phyloP scores from a whole-genome alignment of 1,140 invertebrate genomes.

The Drosophila bifasciata region DNA sequence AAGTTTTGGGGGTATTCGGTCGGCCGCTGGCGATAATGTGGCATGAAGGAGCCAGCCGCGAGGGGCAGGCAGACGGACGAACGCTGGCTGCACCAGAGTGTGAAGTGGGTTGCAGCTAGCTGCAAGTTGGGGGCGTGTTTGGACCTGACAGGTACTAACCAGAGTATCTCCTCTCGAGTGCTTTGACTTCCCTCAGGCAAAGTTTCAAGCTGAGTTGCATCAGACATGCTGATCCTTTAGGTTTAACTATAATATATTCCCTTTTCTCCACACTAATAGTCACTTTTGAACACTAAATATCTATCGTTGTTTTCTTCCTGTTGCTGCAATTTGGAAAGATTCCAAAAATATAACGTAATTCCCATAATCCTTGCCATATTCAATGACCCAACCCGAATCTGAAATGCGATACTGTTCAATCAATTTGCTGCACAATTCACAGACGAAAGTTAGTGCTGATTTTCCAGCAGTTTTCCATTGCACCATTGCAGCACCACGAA shows the following conservation, averaged over 20 bases:
- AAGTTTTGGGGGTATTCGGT: constrained; percentile 29
- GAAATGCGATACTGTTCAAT: too few relatives aligned
- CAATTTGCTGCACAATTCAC: constrained; percentile 20
- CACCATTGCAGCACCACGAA: too few relatives aligned
- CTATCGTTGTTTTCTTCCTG: too few relatives aligned
- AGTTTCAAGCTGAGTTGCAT: constrained; percentile 43
- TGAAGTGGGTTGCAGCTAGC: constrained; percentile 67
- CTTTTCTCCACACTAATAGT: too few relatives aligned
- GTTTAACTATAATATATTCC: too few relatives aligned
- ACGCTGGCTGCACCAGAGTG: constrained; percentile 57
- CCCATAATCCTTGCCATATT: constrained; percentile 26
- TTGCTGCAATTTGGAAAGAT: too few relatives aligned
- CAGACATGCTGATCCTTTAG: not conserved
- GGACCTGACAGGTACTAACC: constrained; percentile 42
- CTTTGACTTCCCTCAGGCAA: constrained; percentile 60
- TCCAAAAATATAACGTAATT: constrained; percentile 4
- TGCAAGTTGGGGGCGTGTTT: constrained; percentile 21
- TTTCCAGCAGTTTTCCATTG: constrained; percentile 35
- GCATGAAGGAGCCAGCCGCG: constrained; percentile 55
- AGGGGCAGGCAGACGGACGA: not conserved
- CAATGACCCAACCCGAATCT: not conserved
- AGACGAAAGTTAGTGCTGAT: constrained; percentile 15
- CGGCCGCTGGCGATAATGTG: constrained; percentile 61
- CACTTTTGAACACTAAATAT: too few relatives aligned
- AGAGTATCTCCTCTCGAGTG: constrained; percentile 34